Percentiles rank a stretch among this genome's conserved stretches.
Conservation (phyloP, 2,888 invertebrate species). For the Cyclophora punctaria region DNA sequence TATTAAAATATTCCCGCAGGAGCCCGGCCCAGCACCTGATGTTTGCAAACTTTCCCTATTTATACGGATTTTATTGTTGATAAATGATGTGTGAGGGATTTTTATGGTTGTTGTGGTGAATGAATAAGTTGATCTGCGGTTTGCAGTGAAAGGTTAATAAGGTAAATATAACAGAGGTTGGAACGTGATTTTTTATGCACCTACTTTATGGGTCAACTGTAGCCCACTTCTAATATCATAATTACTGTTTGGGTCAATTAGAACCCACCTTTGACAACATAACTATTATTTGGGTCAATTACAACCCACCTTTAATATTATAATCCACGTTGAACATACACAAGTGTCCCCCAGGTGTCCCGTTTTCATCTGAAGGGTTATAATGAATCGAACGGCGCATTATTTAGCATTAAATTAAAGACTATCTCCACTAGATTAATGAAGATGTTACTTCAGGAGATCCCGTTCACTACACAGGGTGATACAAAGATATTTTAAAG, state of each 20-base stretch:
- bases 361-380: slow-evolving; percentile 30
- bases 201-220: no score
- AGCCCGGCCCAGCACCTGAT: slow-evolving; percentile 54
- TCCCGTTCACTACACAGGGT: slow-evolving; percentile 26
- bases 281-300: no score
- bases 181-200: no score
- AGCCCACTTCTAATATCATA: no score
- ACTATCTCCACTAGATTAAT: slow-evolving; percentile 53
- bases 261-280: no score
- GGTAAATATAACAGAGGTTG: no score
- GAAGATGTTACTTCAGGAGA: slow-evolving; percentile 37
- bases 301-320: not conserved
- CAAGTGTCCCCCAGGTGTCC: slow-evolving; percentile 8
- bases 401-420: slow-evolving; percentile 64
- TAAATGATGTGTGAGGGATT: slow-evolving; percentile 31
- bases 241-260: no score
- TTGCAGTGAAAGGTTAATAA: not conserved
- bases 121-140: not conserved
- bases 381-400: slow-evolving; percentile 49
- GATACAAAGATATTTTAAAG: no score
- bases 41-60: slow-evolving; percentile 48
- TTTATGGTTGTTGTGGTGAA: slow-evolving; percentile 9
- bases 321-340: not conserved
- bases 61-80: slow-evolving; percentile 51
- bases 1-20: slow-evolving; percentile 70